phyloP scores from a whole-genome alignment of 2,888 invertebrate genomes.

The Busseola fusca region DNA sequence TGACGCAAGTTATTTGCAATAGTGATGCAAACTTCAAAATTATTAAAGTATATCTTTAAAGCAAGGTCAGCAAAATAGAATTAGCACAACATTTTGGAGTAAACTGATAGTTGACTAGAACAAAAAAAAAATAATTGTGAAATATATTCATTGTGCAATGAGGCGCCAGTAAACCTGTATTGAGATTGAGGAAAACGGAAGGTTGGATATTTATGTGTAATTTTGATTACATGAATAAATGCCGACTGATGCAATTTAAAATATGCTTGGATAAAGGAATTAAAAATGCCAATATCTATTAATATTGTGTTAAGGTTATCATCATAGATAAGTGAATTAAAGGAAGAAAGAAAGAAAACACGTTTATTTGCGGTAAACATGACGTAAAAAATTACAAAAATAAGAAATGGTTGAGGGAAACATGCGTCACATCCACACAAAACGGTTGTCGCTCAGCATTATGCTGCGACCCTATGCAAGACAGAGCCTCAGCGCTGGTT shows the following conservation, averaged over 20 bases:
- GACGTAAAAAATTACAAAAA: too few relatives aligned
- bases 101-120: not conserved
- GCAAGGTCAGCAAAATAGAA: not conserved
- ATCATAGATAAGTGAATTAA: not conserved
- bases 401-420: too few relatives aligned
- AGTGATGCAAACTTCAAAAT: conserved; percentile 15
- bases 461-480: too few relatives aligned
- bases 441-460: too few relatives aligned
- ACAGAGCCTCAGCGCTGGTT: too few relatives aligned
- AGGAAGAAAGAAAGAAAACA: too few relatives aligned
- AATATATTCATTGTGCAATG: conserved; percentile 35
- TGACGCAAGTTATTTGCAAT: conserved; percentile 24
- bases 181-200: conserved; percentile 34
- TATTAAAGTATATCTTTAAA: not conserved
- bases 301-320: not conserved
- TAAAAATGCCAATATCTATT: not conserved
- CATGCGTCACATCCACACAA: too few relatives aligned
- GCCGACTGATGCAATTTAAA: conserved; percentile 16
- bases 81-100: not conserved
- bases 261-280: not conserved
- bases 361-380: too few relatives aligned
- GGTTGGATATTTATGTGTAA: not conserved
- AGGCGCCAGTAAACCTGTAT: not conserved
- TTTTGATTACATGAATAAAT: conserved; percentile 3
- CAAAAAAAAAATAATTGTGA: conserved; percentile 7